Conservation (phyloP, 2,113 vertebrate species). For the Hemichromis elongatus region DNA sequence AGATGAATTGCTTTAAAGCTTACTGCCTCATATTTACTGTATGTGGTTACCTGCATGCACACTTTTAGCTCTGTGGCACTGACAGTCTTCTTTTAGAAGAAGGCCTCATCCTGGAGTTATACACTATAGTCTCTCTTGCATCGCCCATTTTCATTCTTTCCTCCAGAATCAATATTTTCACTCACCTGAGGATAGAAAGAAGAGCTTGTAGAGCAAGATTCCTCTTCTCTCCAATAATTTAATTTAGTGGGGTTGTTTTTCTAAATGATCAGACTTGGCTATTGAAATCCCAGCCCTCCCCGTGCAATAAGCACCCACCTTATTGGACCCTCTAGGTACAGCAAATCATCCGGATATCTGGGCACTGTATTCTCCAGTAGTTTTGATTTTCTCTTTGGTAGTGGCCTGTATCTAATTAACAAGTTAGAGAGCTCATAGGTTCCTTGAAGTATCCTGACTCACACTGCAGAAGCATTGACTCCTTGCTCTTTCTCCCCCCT, state of each 20-base stretch:
- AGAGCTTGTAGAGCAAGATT: constrained; percentile 7
- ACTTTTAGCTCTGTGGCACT: neutral
- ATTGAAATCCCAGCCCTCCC: constrained; percentile 45
- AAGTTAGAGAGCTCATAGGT: neutral
- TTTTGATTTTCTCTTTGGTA: neutral
- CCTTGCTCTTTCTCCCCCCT: neutral
- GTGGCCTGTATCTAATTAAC: neutral
- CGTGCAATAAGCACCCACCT: constrained; percentile 29
- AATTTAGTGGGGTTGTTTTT: constrained; percentile 23
- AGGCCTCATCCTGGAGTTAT: neutral
- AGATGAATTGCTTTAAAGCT: neutral
- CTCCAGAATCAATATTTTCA: constrained; percentile 39
- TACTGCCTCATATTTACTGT: neutral
- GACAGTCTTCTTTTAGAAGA: neutral
- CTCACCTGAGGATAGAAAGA: constrained; percentile 25
- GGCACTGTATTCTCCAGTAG: neutral
- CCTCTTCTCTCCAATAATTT: constrained; percentile 1
- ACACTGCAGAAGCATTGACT: neutral
- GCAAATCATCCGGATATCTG: neutral
- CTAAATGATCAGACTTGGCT: constrained; percentile 25
- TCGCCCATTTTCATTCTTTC: neutral
- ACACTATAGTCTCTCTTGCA: neutral
- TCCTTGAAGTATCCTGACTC: neutral
- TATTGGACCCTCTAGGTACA: constrained; percentile 31
- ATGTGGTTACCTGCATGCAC: neutral